Conservation (phyloP, 2,113 vertebrate genomes). For the Ariopsis seemanni region DNA sequence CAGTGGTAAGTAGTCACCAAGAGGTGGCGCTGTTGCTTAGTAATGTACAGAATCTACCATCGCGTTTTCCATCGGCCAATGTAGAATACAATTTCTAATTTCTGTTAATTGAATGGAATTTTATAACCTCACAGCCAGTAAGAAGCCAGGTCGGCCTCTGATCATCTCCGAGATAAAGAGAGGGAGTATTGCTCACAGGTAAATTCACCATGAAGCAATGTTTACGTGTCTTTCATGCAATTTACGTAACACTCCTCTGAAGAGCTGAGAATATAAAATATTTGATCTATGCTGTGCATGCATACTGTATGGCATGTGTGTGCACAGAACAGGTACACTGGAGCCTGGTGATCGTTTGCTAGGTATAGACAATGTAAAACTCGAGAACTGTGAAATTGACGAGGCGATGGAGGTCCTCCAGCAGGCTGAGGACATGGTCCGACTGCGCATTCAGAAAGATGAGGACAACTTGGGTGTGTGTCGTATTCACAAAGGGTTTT, state of each 20-base stretch:
- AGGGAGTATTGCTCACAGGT: slow-evolving; percentile 97
- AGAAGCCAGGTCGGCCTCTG: slow-evolving; percentile 88
- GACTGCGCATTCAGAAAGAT: slow-evolving; percentile 93
- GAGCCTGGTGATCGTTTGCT: slow-evolving; percentile 94
- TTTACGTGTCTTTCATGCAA: neutral
- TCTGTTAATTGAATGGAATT: neutral
- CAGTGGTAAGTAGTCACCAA: slow-evolving; percentile 84
- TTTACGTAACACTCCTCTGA: neutral
- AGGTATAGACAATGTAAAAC: slow-evolving; percentile 91
- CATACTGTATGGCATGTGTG: neutral
- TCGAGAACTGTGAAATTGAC: slow-evolving; percentile 93
- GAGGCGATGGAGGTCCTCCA: slow-evolving; percentile 92
- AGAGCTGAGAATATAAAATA: no score
- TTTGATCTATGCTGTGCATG: neutral
- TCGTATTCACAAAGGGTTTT: neutral
- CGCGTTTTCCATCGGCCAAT: neutral
- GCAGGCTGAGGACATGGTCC: slow-evolving; percentile 95
- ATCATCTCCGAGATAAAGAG: slow-evolving; percentile 97
- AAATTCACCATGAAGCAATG: slow-evolving; percentile 44
- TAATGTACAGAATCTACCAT: neutral
- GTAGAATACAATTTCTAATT: neutral
- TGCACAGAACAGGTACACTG: slow-evolving; percentile 88
- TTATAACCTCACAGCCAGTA: slow-evolving; percentile 76
- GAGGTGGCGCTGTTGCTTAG: slow-evolving; percentile 51
- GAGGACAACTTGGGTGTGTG: slow-evolving; percentile 92